A percentile compares a stretch with the other conserved stretches of the same genome.
Conservation (phyloP, 2,888 invertebrate genomes). For the Lepidonotus clava region DNA sequence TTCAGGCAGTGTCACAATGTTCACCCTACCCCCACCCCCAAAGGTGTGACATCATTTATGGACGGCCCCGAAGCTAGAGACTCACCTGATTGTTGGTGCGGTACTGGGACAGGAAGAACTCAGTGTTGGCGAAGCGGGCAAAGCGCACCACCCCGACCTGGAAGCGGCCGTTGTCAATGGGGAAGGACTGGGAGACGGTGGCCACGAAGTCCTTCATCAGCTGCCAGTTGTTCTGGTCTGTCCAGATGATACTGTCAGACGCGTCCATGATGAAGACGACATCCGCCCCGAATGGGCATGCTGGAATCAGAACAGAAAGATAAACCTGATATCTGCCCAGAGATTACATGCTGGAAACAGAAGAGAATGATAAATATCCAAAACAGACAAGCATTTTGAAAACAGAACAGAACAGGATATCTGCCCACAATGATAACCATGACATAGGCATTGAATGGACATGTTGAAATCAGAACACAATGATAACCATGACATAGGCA, state of each 20-base stretch:
- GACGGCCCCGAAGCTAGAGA: too few species aligned
- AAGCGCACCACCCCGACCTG: neutral
- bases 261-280: slow-evolving; percentile 41
- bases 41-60: too few species aligned
- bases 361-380: too few species aligned
- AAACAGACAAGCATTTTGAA: neutral
- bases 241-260: slow-evolving; percentile 38
- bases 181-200: slow-evolving; percentile 42
- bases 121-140: slow-evolving; percentile 26
- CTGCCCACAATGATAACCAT: neutral
- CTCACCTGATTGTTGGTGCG: neutral
- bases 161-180: slow-evolving; percentile 28
- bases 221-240: neutral
- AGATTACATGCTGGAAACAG: neutral
- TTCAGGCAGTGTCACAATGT: too few species aligned
- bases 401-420: too few species aligned
- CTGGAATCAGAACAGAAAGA: neutral
- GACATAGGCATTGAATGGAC: neutral
- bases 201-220: slow-evolving; percentile 22
- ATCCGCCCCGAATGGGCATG: slow-evolving; percentile 24
- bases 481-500: neutral
- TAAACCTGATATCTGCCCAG: neutral
- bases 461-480: neutral
- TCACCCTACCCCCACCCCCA: too few species aligned
- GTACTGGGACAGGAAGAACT: slow-evolving; percentile 46